Evolutionary conservation across 2,797 vertebrate genomes (phyloP), one percentile per base, ranked within the genome.

Genomic region (Paedocypris micromegethes): DNA sequence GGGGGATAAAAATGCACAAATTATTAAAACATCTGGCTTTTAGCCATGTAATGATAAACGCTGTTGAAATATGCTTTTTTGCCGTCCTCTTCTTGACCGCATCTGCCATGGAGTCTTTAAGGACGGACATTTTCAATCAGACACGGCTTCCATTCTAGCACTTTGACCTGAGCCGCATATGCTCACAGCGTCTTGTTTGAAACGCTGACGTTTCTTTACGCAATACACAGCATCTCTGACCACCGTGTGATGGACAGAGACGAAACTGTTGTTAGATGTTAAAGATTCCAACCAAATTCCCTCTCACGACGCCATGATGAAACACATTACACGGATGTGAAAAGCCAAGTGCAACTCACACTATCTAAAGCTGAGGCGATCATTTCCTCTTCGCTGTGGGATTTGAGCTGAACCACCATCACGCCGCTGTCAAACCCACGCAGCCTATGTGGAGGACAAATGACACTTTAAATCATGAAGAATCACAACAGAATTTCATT

Each of bases 311-410:
- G 71, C 72, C 47, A 23, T 60, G 72, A 74, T 73, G 75, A 74
- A 69, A 76, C 58, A 73, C 72, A 23, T 23, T 23, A 1, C 23
- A 23, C 23, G 23, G 23, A 23, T 23, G 23, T 23, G 23, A 23
- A 23, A 23, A 23, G 23, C 23, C 23, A 23, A 23, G 23, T 23
- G 23, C 23, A 23, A 78, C 88, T 86, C 88, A 98, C 97, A 57
- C 89, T 97, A 85, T 98, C 95, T 80, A 96, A 82, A 54, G 97
- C 95, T 64, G 96, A 93, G 79, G 95, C 91, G 62, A 97, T 93
- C 94, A 97, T 98, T 88, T 98, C 95, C 85, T 99, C 96, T 82
- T 99, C 96, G 0, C 91, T 97, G 86, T 98, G 96, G 73, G 96
- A 97, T 83, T 96, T 94, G 58, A 98, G 92, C 80, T 99, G 96